Percentiles rank a stretch among this genome's conserved stretches.
phyloP scores from a whole-genome alignment of 2,888 invertebrate species.

The Apamea crenata region DNA sequence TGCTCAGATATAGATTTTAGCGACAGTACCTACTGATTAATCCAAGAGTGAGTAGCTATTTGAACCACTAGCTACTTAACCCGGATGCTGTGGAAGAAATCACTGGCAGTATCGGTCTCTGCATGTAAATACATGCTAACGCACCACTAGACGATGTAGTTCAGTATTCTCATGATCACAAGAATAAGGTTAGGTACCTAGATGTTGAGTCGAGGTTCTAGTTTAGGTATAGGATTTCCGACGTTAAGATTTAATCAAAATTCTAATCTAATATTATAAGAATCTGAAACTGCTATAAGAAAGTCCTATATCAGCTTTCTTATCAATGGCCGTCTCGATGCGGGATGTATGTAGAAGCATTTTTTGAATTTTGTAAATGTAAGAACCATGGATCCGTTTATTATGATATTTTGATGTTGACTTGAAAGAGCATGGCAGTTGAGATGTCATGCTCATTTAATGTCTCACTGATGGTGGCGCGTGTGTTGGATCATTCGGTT shows the following conservation, averaged over 20 bases:
- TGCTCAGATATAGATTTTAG: no score
- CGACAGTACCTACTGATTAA: no score
- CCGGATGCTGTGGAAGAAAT: conserved; percentile 9
- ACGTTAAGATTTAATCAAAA: not conserved
- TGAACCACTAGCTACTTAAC: not conserved
- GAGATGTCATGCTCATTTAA: no score
- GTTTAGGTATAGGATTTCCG: not conserved
- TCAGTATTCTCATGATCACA: not conserved
- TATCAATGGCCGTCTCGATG: no score
- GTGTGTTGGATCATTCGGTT: no score
- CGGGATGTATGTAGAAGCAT: no score
- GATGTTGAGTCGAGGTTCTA: not conserved
- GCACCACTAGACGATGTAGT: not conserved
- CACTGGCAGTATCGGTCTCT: conserved; percentile 10
- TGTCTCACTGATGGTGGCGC: no score
- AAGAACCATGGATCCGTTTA: no score
- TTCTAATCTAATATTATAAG: not conserved
- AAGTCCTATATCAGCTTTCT: not conserved
- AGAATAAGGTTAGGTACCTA: no score
- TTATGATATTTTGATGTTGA: no score
- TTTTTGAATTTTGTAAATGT: no score
- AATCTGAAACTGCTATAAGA: not conserved
- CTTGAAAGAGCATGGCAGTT: no score
- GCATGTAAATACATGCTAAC: conserved; percentile 7
- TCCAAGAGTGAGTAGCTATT: conserved; percentile 20